These are phyloP conservation scores for Ophion obscuratus DNA, from an alignment of 2,888 invertebrate genomes.

Conservation along the genomic window DNA sequence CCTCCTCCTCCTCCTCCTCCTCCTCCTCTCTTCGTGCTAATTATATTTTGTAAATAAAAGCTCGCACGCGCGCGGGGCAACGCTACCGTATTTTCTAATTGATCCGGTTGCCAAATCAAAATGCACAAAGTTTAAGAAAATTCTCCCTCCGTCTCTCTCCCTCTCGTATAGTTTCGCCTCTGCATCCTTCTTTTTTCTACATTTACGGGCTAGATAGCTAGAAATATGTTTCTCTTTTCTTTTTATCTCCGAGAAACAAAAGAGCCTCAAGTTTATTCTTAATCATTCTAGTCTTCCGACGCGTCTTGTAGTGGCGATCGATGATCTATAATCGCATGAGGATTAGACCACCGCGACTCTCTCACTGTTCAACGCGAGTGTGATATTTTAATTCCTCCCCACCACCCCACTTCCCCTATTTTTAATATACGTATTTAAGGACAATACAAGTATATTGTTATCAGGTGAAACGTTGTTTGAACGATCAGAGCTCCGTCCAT, in stretches of 20 bases:
- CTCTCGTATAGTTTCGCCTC: slow-evolving; percentile 1
- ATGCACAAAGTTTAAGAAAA: slow-evolving; percentile 61
- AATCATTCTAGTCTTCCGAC: slow-evolving; percentile 83
- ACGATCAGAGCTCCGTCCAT: too few relatives aligned
- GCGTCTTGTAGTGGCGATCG: slow-evolving; percentile 78
- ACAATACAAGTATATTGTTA: too few relatives aligned
- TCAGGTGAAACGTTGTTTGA: too few relatives aligned
- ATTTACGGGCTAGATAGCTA: slow-evolving; percentile 51
- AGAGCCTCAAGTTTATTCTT: slow-evolving; percentile 74
- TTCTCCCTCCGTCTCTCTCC: slow-evolving; percentile 14
- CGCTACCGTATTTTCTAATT: not conserved
- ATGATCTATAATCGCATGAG: slow-evolving; percentile 67
- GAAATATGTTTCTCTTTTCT: slow-evolving; percentile 20
- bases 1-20: slow-evolving; percentile 24
- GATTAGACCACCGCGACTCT: slow-evolving; percentile 58
- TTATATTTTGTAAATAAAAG: slow-evolving; percentile 59
- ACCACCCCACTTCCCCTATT: too few relatives aligned
- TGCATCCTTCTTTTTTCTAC: slow-evolving; percentile 25
- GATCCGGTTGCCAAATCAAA: slow-evolving; percentile 62
- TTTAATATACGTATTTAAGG: too few relatives aligned
- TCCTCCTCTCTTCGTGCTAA: slow-evolving; percentile 38
- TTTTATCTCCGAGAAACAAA: slow-evolving; percentile 24
- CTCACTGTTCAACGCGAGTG: slow-evolving; percentile 55
- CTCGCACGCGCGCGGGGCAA: not conserved
- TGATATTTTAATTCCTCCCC: slow-evolving; percentile 30